Evolutionary conservation across 53 echinoderm and acorn worm species (phyloP), one percentile per base, ranked within the genome.

Genomic region (Arbacia lixula): DNA sequence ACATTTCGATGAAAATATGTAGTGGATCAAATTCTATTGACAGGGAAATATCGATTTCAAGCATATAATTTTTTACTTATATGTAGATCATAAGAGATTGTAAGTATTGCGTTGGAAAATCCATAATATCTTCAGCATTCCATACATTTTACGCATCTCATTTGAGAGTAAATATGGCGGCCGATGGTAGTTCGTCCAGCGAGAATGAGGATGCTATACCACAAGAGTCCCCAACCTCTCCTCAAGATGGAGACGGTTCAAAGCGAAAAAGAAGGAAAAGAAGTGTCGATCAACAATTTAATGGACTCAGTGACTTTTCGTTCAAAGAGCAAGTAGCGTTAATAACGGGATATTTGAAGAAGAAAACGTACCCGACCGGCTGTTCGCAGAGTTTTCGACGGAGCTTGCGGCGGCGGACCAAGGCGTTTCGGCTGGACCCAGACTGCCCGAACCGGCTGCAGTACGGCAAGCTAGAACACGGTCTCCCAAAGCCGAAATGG

Each of bases 401-500:
- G 17, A 60, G 79, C 6, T 60, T 78, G 16, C 79, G 79, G 39
- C 58, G 79, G 14, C 79, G 79, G 35, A 40, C 79, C 24, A 78
- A 78, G 60, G 36, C 41, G 40, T 78, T 78, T 43, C 79, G 79
- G 60, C 25, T 78, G 60, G 60, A 78, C 40, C 39, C 58, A 37
- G 29, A 26, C 22, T 9, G 40, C 0, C 39, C 35, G 27, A 60
- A 60, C 4, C 38, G 60, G 3, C 41, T 78, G 42, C 58, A 60
- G 79, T 78, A 78, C 27, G 79, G 79, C 16, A 78, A 78, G 27
- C 16, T 60, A 0, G 79, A 78, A 25, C 79, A 78, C 27, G 79
- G 79, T 12, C 60, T 78, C 36, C 79, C 79, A 11, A 78, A 60
- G 39, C 79, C 79, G 26, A 36, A 30, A 40, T 78, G 79, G 79